These are phyloP conservation scores for Styela clava DNA, from an alignment of 23 tunicate genomes.

Conservation along the genomic window DNA sequence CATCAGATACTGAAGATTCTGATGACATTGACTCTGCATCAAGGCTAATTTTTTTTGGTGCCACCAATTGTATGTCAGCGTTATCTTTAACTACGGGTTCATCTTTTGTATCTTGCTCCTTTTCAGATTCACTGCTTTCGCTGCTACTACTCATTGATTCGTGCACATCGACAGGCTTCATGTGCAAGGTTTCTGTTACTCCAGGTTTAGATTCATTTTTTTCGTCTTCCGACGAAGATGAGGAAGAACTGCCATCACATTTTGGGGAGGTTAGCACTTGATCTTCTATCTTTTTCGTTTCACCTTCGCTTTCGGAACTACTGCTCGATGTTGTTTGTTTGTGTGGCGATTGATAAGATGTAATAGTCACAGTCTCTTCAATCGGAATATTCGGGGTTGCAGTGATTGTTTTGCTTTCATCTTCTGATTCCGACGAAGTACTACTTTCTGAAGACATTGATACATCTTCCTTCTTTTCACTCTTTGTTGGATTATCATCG, in stretches of 20 bases:
- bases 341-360: neutral
- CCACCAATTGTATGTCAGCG: neutral
- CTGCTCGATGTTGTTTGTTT: neutral
- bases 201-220: neutral
- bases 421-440: neutral
- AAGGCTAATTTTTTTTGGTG: neutral
- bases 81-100: neutral
- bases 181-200: no score
- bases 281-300: no score
- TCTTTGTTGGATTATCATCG: neutral
- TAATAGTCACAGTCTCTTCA: neutral
- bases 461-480: neutral
- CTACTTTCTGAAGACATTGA: neutral
- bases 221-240: neutral
- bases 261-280: neutral
- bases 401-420: neutral
- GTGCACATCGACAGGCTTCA: neutral
- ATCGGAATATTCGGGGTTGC: conserved; percentile 1
- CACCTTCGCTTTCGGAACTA: neutral
- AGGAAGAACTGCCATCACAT: neutral
- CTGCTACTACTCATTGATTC: neutral
- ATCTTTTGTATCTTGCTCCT: neutral
- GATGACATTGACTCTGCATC: conserved; percentile 7
- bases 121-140: neutral
- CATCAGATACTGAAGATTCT: conserved; percentile 4